Evolutionary conservation across 2,888 invertebrate species (phyloP), one percentile per base, ranked within the genome.

Genomic region (Ceraclea dissimilis): DNA sequence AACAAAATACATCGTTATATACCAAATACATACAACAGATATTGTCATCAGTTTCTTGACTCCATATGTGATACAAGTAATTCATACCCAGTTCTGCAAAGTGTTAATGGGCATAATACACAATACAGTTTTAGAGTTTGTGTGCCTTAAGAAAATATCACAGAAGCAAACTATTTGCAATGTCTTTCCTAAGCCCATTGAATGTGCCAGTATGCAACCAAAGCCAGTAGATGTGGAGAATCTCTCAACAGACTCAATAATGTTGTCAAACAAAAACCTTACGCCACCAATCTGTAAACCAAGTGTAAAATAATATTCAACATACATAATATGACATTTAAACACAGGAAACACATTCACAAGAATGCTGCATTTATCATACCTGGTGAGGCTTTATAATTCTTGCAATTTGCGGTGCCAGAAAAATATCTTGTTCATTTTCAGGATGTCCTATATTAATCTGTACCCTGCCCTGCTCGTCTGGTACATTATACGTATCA

Each of bases 161-260:
- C 91, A 90, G 76, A 99, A 98, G 63, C 93, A 91, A 55, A 97
- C 91, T 56, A 97, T 90, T 77, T 90, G 93, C 57, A 99, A 78
- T 0, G 98, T 99, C 76, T 99, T 99, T n/a, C 99, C 99, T 22
- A 99, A 80, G 1, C 99, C 99, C 99, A 99, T 99, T 47, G 95
- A 95, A 76, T 99, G 98, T 1, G 98, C 98, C 52, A 99, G 77
- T 65, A 99, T 97, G 70, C 98, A 99, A 13, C 99, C 99, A 71
- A 98, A 96, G 11, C 98, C 97, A 2, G 86, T 81, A 0, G 90
- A 90, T 16, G 83, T 88, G 54, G 90, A 88, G 71, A 88, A 98
- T 63, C 94, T 80, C 60, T 87, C 87, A 47, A 90, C 82, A 18
- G 94, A 95, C 74, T 98, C 98, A 63, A 99, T 90, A 20, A 98